Percentiles rank a stretch among this genome's conserved stretches.
Evolutionary conservation across 2,888 invertebrate species (phyloP).

Genomic region (Antheraea yamamai): DNA sequence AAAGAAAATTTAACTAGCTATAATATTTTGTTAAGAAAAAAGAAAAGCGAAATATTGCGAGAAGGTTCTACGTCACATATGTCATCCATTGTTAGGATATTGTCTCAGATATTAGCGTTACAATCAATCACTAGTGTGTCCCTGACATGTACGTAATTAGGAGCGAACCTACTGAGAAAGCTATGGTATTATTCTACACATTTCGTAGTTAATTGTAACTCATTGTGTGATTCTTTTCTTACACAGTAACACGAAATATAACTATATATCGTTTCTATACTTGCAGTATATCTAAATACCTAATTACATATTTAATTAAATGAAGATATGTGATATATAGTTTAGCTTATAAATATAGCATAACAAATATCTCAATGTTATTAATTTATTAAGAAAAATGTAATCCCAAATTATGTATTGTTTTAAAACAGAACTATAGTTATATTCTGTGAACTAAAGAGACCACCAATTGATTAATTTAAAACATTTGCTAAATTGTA

Average conservation of each 20-base stretch:
- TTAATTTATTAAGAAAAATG: no score
- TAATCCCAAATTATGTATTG: not conserved
- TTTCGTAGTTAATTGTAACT: conserved; percentile 16
- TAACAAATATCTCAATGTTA: no score
- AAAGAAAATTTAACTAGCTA: conserved; percentile 29
- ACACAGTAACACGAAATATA: not conserved
- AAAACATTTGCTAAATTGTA: not conserved
- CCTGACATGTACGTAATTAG: conserved; percentile 77
- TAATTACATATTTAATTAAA: not conserved
- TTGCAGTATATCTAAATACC: not conserved
- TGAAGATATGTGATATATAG: no score
- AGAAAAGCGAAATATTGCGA: conserved; percentile 47
- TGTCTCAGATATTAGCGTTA: conserved; percentile 75
- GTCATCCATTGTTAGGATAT: conserved; percentile 63
- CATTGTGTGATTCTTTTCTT: not conserved
- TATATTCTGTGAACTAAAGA: not conserved
- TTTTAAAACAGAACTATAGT: not conserved
- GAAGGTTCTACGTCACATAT: conserved; percentile 53
- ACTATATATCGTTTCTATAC: not conserved
- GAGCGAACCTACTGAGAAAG: conserved; percentile 51
- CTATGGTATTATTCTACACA: conserved; percentile 43
- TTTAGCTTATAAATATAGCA: no score
- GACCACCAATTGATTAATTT: not conserved
- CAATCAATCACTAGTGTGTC: conserved; percentile 77
- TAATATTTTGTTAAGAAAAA: conserved; percentile 37